Evolutionary conservation across 2,888 invertebrate genomes (phyloP), one percentile per base, ranked within the genome.

Genomic region (Pseudanteris insignis): DNA sequence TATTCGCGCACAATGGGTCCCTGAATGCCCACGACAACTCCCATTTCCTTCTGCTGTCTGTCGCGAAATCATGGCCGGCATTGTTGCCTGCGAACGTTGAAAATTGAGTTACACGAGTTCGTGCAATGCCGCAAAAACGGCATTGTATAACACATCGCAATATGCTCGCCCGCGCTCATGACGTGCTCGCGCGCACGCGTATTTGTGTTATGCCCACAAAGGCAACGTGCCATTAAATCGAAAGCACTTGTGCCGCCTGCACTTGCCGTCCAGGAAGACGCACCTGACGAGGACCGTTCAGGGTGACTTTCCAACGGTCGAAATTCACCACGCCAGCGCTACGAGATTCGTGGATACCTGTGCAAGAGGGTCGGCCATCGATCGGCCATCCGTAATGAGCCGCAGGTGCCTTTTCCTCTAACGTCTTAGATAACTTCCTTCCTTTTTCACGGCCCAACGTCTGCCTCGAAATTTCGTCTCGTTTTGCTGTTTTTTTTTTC

Each of bases 241-340:
- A 74, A 75, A 70, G 69, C 72, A 72, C 73, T 73, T 72, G 74
- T 68, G 69, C 71, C 70, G 70, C 68, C 67, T 71, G 76, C 76
- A 77, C 77, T 78, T 77, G 77, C 73, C 74, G 70, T 74, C 70
- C 75, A 75, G 78, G 77, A 77, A 76, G 76, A 69, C 69, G 73
- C 77, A 77, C 77, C 77, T 77, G 77, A 77, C 73, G 71, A 47
- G 58, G 54, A 53, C 65, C 65, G 64, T 65, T 67, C 61, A 58
- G 72, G 71, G 72, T 74, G 67, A 66, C 63, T 70, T 68, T 69
- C 58, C 67, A 70, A 69, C 67, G 65, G 67, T 67, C 67, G 55
- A 69, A 70, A 67, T 51, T 64, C 60, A 60, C 65, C 58, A 59
- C 36, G 11, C 44, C 55, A 28, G 13, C 34, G 24, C 34, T 26